Evolutionary conservation across 2,113 vertebrate genomes (phyloP), one percentile per base, ranked within the genome.

Genomic region (Ranitomeya variabilis): DNA sequence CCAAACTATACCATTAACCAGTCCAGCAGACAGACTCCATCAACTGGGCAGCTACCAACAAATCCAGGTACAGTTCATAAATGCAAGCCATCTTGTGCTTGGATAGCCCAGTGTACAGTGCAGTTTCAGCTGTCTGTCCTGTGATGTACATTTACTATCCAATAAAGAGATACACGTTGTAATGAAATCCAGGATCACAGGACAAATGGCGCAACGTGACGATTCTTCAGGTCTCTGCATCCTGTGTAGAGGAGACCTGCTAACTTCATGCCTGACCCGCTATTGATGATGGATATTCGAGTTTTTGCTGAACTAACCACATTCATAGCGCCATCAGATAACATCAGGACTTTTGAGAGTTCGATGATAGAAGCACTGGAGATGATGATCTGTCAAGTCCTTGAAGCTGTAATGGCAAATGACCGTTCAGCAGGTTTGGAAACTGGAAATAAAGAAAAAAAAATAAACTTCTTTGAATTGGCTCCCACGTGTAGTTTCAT

Each of bases 341-440:
- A 83, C 93, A 97, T 98, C 97, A 99, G 94, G 97, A 97, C 92
- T 97, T 98, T 94, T 97, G 96, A 89, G 94, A 93, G 16, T 92
- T 95, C 9, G 96, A 95, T 86, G 97, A 97, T 84, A 97, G 96
- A 93, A 98, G 95, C 88, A 96, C 93, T 87, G 97, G 96, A 91
- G 97, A 97, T 90, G 97, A 95, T 90, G 96, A 94, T 94, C 97
- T 95, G 89, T 98, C 97, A 96, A 98, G 92, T 87, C 93, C 95
- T 93, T 96, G 96, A 91, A 98, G 94, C 52, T 96, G 96, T 91
- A 98, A 93, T 55, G 97, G 96, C 93, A 99, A 96, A 93, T 97
- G 97, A 91, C 97, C 95, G 45, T 97, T 99, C 62, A 99, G 96
- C 94, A 98, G 95, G 92, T 95, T 97, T 90, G 97, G 97, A 93